Conservation (phyloP, 2,888 invertebrate species). For the Aricia artaxerxes region DNA sequence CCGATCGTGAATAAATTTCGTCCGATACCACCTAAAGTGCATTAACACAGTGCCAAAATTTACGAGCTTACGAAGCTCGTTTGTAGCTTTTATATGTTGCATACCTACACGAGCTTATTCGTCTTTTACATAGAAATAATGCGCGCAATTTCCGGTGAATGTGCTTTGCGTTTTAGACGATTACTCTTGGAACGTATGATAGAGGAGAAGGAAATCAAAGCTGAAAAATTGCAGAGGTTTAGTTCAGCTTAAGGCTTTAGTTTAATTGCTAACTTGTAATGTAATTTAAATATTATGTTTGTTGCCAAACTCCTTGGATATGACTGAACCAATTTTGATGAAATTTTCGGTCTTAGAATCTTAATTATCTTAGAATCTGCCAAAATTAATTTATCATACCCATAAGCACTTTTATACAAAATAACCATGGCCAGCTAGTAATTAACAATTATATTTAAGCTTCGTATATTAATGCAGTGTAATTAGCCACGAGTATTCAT, state of each 20-base stretch:
- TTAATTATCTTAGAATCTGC: not conserved
- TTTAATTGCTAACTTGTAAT: too few relatives aligned
- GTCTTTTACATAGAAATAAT: constrained; percentile 3
- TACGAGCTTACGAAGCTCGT: constrained; percentile 2
- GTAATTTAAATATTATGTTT: too few relatives aligned
- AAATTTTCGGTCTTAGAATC: too few relatives aligned
- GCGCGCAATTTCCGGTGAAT: not conserved
- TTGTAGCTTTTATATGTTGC: not conserved
- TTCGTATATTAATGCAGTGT: not conserved
- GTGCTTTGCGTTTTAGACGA: not conserved
- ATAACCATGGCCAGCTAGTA: not conserved
- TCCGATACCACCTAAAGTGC: constrained; percentile 13
- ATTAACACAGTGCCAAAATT: constrained; percentile 20
- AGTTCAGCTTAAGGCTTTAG: too few relatives aligned
- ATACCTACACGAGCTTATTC: not conserved
- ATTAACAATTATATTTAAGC: not conserved
- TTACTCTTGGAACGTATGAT: not conserved
- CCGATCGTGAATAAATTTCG: constrained; percentile 13
- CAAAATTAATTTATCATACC: too few relatives aligned
- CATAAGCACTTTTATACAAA: not conserved
- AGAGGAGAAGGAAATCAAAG: not conserved
- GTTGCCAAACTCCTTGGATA: not conserved
- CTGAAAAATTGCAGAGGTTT: not conserved
- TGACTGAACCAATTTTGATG: not conserved
- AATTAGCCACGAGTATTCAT: constrained; percentile 10